Percentiles rank a stretch among this genome's conserved stretches.
phyloP scores from a whole-genome alignment of 2,888 invertebrate genomes.

The Pachycephus smyrnensis region DNA sequence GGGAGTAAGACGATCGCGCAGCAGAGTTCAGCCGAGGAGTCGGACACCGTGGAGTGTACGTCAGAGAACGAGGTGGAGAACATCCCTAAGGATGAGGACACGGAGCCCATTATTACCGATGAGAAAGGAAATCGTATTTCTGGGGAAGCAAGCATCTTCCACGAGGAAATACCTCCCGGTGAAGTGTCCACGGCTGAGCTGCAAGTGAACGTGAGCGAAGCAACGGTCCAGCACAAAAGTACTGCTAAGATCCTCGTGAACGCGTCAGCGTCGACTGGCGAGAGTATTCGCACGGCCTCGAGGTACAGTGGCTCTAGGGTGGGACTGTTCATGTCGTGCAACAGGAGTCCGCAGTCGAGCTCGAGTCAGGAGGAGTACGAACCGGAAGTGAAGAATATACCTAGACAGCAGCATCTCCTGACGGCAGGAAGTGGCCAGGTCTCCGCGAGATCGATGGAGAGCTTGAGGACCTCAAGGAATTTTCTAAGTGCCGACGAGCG shows the following conservation, averaged over 20 bases:
- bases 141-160: slow-evolving; percentile 17
- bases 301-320: slow-evolving; percentile 70
- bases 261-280: slow-evolving; percentile 52
- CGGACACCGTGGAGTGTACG: slow-evolving; percentile 56
- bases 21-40: slow-evolving; percentile 47
- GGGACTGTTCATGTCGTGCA: slow-evolving; percentile 71
- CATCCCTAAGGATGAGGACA: slow-evolving; percentile 48
- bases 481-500: slow-evolving; percentile 60
- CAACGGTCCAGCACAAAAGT: slow-evolving; percentile 34
- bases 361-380: slow-evolving; percentile 79
- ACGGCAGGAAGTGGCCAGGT: slow-evolving; percentile 61
- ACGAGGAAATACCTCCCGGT: background rate
- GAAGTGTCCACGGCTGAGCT: background rate
- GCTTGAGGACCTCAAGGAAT: slow-evolving; percentile 72
- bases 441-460: slow-evolving; percentile 79
- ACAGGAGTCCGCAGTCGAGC: slow-evolving; percentile 74
- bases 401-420: slow-evolving; percentile 48
- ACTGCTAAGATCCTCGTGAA: slow-evolving; percentile 53
- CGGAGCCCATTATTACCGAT: slow-evolving; percentile 34
- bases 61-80: slow-evolving; percentile 61
- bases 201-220: background rate
- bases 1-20: slow-evolving; percentile 20
- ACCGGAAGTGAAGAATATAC: slow-evolving; percentile 69
- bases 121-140: slow-evolving; percentile 40
- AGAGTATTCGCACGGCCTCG: slow-evolving; percentile 28